Conservation (phyloP, 2,113 vertebrate genomes). For the Rhinopithecus roxellana region DNA sequence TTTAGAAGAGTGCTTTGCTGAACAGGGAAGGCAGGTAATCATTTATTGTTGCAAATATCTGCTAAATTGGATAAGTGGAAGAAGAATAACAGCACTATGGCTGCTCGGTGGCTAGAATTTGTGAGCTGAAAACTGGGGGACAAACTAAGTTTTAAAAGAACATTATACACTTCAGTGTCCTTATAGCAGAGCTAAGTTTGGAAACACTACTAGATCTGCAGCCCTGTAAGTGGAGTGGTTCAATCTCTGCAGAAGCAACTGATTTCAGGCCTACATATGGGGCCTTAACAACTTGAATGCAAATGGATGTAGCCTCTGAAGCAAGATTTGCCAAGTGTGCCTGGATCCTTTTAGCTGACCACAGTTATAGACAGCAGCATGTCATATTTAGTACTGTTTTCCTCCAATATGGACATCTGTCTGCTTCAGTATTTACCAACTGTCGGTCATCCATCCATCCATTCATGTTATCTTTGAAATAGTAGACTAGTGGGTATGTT, state of each 20-base stretch:
- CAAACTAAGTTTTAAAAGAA: not conserved
- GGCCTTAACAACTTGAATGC: not conserved
- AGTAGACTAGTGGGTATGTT: not conserved
- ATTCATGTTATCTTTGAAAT: not conserved
- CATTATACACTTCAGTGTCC: not conserved
- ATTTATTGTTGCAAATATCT: constrained; percentile 23
- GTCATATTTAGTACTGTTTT: not conserved
- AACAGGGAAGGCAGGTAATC: not conserved
- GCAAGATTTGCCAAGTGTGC: not conserved
- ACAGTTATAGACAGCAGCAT: not conserved
- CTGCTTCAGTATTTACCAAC: not conserved
- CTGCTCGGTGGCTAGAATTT: not conserved
- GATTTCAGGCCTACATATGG: not conserved
- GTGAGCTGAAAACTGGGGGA: constrained; percentile 11
- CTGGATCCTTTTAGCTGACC: not conserved
- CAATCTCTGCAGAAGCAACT: not conserved
- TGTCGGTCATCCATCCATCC: not conserved
- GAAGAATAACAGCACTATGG: not conserved
- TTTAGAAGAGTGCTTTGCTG: not conserved
- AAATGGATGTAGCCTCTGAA: not conserved
- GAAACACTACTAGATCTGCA: not conserved
- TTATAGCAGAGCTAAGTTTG: not conserved
- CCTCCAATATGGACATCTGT: not conserved
- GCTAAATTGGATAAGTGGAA: not conserved
- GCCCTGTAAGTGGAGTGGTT: not conserved